Percentiles rank a stretch among this genome's conserved stretches.
phyloP scores from a whole-genome alignment of 2,888 invertebrate genomes.

The Epirrhoe tristata region DNA sequence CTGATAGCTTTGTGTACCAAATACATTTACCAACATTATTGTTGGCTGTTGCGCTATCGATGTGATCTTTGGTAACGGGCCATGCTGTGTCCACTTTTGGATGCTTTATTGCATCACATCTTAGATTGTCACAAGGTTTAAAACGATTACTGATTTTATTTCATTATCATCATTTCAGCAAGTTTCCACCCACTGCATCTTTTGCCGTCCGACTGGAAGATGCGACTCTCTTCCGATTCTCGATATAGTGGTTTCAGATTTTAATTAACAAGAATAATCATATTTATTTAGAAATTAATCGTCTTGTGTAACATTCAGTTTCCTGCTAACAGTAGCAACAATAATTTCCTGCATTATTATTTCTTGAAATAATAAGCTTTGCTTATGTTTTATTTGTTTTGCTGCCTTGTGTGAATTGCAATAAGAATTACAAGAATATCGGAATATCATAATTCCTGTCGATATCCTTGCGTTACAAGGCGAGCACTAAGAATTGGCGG shows the following conservation, averaged over 20 bases:
- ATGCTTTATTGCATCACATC: constrained; percentile 7
- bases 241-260: no score
- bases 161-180: no score
- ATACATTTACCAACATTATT: constrained; percentile 46
- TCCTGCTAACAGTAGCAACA: no score
- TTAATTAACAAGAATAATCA: no score
- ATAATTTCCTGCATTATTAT: background rate
- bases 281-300: no score
- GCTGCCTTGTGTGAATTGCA: constrained; percentile 1
- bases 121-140: background rate
- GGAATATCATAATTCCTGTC: constrained; percentile 15
- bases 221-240: no score
- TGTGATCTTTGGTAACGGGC: constrained; percentile 39
- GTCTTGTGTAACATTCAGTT: no score
- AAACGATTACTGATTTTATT: background rate
- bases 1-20: constrained; percentile 56
- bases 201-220: no score
- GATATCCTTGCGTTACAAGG: constrained; percentile 14
- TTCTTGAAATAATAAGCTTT: background rate
- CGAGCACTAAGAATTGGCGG: constrained; percentile 37
- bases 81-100: constrained; percentile 13
- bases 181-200: no score
- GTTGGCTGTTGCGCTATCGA: constrained; percentile 40
- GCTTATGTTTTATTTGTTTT: background rate
- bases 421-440: constrained; percentile 10